Percentiles rank a stretch among this genome's conserved stretches.
Conservation (phyloP, 1,140 invertebrate species). For the Leptinotarsa defecta region DNA sequence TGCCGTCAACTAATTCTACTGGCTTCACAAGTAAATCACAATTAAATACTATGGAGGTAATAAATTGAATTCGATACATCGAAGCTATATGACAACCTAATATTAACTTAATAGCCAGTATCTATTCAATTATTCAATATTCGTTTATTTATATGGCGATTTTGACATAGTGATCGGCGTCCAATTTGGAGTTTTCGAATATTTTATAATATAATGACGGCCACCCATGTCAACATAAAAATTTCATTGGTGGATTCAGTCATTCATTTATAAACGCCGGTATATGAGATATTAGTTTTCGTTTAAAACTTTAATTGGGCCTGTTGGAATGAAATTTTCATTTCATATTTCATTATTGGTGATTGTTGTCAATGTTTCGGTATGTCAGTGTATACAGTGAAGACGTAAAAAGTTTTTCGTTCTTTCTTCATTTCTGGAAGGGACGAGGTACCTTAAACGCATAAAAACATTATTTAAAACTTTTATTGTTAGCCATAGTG, state of each 20-base stretch:
- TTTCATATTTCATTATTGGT: neutral
- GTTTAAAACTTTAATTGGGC: too few relatives aligned
- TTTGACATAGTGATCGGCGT: constrained; percentile 13
- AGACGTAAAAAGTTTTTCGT: too few relatives aligned
- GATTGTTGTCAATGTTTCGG: too few relatives aligned
- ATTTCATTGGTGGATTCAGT: neutral
- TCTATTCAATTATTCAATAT: constrained; percentile 20
- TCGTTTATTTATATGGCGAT: constrained; percentile 12
- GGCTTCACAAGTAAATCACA: neutral
- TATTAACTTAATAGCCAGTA: constrained; percentile 15
- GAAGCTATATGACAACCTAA: constrained; percentile 17
- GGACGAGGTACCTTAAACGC: too few relatives aligned
- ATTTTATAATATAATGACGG: constrained; percentile 19
- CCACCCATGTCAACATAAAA: constrained; percentile 18
- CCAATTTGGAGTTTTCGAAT: constrained; percentile 8
- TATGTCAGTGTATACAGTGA: too few relatives aligned
- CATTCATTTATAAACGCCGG: neutral
- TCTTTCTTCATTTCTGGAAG: too few relatives aligned
- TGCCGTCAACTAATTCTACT: neutral
- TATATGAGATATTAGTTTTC: neutral
- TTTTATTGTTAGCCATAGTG: too few relatives aligned
- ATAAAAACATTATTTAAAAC: too few relatives aligned
- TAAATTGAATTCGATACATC: constrained; percentile 11
- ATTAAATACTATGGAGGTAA: constrained; percentile 6
- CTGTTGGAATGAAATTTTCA: too few relatives aligned